phyloP scores from a whole-genome alignment of 2,113 vertebrate genomes.

The Stegastes partitus region DNA sequence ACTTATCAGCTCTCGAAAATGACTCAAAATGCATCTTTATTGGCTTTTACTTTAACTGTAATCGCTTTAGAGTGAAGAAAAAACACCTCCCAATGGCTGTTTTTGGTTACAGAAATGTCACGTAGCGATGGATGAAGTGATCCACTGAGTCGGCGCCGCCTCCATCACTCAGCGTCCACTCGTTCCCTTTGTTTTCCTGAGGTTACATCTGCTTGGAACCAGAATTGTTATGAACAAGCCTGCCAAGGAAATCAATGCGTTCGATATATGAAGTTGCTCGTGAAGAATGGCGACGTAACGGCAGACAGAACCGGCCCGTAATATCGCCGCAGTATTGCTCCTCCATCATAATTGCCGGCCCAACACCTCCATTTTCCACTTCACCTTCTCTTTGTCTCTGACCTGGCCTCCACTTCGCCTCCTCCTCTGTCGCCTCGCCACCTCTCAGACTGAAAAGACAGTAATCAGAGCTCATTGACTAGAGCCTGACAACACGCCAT shows the following conservation, averaged over 20 bases:
- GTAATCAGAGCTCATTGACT: slow-evolving; percentile 41
- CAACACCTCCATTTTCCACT: slow-evolving; percentile 59
- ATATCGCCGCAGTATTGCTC: slow-evolving; percentile 54
- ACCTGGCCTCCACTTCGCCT: slow-evolving; percentile 9
- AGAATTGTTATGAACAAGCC: slow-evolving; percentile 46
- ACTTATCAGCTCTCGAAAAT: background rate
- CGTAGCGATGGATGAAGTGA: background rate
- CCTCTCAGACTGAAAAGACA: slow-evolving; percentile 3
- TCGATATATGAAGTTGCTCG: slow-evolving; percentile 42
- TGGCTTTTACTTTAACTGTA: background rate
- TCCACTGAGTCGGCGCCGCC: slow-evolving; percentile 1
- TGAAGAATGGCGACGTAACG: slow-evolving; percentile 53
- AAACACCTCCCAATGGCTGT: background rate
- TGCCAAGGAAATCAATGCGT: slow-evolving; percentile 58
- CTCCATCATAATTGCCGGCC: slow-evolving; percentile 59
- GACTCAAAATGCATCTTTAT: background rate
- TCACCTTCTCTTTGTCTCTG: slow-evolving; percentile 40
- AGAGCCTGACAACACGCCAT: slow-evolving; percentile 24
- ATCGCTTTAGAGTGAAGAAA: background rate
- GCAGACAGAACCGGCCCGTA: slow-evolving; percentile 24
- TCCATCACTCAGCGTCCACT: slow-evolving; percentile 24
- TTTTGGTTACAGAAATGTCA: slow-evolving; percentile 11
- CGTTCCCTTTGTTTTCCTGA: slow-evolving; percentile 27
- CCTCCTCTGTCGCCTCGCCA: background rate
- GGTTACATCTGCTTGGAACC: slow-evolving; percentile 23